Evolutionary conservation across 2,113 vertebrate genomes (phyloP), one percentile per base, ranked within the genome.

Genomic region (Callochromis pleurospilus): DNA sequence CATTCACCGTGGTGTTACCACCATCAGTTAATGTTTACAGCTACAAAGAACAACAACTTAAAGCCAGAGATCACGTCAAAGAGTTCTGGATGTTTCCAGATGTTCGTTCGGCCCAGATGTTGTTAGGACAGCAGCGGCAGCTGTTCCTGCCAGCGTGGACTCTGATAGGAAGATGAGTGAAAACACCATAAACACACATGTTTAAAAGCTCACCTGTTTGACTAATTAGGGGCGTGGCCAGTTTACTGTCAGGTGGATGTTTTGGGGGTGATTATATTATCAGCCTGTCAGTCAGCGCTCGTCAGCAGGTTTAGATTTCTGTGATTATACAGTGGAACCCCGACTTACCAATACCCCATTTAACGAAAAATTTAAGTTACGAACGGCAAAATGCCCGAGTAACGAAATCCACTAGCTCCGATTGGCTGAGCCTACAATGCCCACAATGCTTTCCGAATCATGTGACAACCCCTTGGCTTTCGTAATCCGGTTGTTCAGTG

Each of bases 321-420:
- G 31, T 7, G 31, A 36, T 36, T 11, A 0, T 36, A 56, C 24
- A 1, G 55, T 56, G 55, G 26, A 17, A 58, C 55, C 55, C 26
- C 14, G 3, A 58, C 55, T 31, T 58, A 58, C 13, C 0, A 56
- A 56, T 0, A 26, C 21, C 12, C 21, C 54, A 2, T 26, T 55
- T 55, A 1, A 1, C 49, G 1, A 51, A 51, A 51, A 51, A n/a
- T 10, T 51, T 0, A 9, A 53, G 24, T 56, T 56, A 56, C 1
- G 1, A 56, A 15, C 1, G 1, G 55, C n/a, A 54, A 54, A 53
- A 53, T 53, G n/a, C 2, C n/a, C n/a, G 1, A 0, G 51, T 21
- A 54, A 54, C n/a, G 2, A 29, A 56, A 56, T 5, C 55, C 55
- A 3, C 55, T 58, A 1, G 55, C 55, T 29, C 55, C 0, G 0